Evolutionary conservation across 2,797 vertebrate genomes (phyloP).

Genomic region (Peromyscus attwateri): DNA sequence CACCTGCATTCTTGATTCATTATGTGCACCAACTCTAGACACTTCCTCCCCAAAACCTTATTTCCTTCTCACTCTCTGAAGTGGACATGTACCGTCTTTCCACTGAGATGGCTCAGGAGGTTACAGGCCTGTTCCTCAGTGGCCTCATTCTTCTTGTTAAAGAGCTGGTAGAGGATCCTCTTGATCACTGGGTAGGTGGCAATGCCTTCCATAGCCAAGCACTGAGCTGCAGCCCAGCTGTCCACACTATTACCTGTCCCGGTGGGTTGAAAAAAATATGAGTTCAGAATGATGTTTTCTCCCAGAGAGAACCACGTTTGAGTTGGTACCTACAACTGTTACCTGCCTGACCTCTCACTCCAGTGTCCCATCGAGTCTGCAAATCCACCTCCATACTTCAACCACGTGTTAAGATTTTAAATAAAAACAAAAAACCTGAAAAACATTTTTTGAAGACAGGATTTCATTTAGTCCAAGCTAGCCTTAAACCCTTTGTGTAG

Average conservation of each 20-base stretch:
- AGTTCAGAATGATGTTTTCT: background rate
- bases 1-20: constrained; percentile 10
- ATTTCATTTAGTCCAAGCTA: background rate
- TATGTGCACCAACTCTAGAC: background rate
- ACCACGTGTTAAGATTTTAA: background rate
- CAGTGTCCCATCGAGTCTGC: background rate
- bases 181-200: constrained; percentile 85
- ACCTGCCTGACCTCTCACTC: background rate
- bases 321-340: background rate
- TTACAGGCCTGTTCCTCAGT: constrained; percentile 84
- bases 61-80: background rate
- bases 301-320: background rate
- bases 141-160: constrained; percentile 79
- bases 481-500: background rate
- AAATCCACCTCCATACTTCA: constrained; percentile 37
- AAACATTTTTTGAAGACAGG: background rate
- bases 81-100: constrained; percentile 85
- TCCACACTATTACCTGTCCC: constrained; percentile 85
- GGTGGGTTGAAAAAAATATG: background rate
- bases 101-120: constrained; percentile 86
- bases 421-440: background rate
- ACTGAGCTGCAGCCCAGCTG: constrained; percentile 90
- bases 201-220: constrained; percentile 87
- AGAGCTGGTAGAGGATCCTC: constrained; percentile 88
- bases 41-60: background rate